These are phyloP conservation scores for Intoshia linei DNA, from an alignment of 1,140 invertebrate genomes.

Conservation along the genomic window DNA sequence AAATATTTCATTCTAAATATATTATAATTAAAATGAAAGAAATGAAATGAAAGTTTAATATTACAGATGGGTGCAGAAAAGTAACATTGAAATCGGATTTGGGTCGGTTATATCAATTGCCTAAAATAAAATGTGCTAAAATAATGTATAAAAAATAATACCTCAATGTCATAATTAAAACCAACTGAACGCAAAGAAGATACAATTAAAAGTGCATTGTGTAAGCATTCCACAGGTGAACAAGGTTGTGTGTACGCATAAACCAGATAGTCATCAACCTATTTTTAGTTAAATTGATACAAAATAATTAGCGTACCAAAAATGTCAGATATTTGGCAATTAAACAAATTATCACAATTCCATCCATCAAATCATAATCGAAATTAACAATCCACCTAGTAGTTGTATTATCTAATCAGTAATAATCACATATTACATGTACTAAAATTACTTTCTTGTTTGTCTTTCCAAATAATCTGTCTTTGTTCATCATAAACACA, in stretches of 20 bases:
- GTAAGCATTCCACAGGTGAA: conserved; percentile 19
- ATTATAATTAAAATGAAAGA: no score
- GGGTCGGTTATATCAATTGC: conserved; percentile 23
- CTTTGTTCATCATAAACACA: conserved; percentile 18
- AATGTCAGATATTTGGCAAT: conserved; percentile 20
- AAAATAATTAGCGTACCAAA: conserved; percentile 11
- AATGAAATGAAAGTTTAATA: no score
- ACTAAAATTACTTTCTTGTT: conserved; percentile 10
- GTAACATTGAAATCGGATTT: conserved; percentile 17
- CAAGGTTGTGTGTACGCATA: conserved; percentile 18
- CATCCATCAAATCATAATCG: conserved; percentile 22
- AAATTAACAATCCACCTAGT: conserved; percentile 23
- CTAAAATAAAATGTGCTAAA: conserved; percentile 7
- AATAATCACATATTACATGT: conserved; percentile 1
- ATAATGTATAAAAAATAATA: conserved; percentile 3
- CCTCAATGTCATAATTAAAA: conserved; percentile 21
- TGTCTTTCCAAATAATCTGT: conserved; percentile 13
- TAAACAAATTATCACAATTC: conserved; percentile 17
- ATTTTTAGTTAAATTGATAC: background rate
- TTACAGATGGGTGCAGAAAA: conserved; percentile 16
- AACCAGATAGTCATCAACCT: conserved; percentile 15
- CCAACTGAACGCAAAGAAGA: conserved; percentile 16
- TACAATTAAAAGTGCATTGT: conserved; percentile 18
- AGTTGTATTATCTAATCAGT: conserved; percentile 12
- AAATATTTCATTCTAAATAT: no score